Percentiles rank a stretch among this genome's conserved stretches.
phyloP scores from a whole-genome alignment of 2,113 vertebrate species.

The Triplophysa siluroides region DNA sequence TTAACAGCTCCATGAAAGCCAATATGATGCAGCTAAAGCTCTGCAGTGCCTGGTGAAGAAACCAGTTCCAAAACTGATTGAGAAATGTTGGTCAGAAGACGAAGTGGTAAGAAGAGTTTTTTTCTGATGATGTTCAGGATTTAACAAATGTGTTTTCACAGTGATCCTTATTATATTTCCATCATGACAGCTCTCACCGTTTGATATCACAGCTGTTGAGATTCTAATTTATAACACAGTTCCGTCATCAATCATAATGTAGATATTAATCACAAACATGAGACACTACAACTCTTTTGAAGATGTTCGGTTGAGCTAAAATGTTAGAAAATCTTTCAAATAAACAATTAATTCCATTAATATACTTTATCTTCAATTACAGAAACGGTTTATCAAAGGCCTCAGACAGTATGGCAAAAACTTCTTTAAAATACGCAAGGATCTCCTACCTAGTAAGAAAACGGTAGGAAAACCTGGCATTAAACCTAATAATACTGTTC shows the following conservation, averaged over 20 bases:
- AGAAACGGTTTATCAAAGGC: conserved; percentile 98
- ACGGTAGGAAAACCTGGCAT: conserved; percentile 73
- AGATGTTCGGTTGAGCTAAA: neutral
- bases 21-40: conserved; percentile 95
- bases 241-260: neutral
- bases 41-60: conserved; percentile 98
- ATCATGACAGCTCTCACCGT: neutral
- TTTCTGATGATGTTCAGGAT: neutral
- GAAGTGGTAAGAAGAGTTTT: conserved; percentile 86
- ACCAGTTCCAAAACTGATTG: conserved; percentile 95
- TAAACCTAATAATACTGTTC: neutral
- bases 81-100: conserved; percentile 98
- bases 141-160: too few species aligned
- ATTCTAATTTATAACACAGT: neutral
- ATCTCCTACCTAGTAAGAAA: conserved; percentile 88
- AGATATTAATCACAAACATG: neutral
- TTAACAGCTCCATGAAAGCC: conserved; percentile 90
- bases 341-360: conserved; percentile 37
- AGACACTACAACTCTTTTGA: neutral
- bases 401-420: conserved; percentile 98
- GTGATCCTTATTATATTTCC: too few species aligned
- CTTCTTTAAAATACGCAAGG: conserved; percentile 98
- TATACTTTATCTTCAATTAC: conserved; percentile 38
- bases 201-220: too few species aligned
- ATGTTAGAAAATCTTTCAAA: neutral